Conservation (phyloP, 2,888 invertebrate genomes). For the Drosophila meridiana region DNA sequence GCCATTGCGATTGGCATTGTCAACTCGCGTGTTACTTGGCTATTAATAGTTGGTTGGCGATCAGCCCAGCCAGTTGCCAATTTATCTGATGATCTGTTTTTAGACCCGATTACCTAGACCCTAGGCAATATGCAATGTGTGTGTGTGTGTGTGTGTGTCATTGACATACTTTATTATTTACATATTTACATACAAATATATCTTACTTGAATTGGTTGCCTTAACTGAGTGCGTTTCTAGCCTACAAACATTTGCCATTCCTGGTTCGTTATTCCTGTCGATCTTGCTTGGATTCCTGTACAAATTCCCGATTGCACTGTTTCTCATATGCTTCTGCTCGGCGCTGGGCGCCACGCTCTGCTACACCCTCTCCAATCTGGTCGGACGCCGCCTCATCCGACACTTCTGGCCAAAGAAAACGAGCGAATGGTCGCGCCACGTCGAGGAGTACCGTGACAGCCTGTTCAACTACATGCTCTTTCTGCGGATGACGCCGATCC, state of each 20-base stretch:
- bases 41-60: constrained; percentile 42
- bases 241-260: constrained; percentile 99
- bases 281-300: constrained; percentile 98
- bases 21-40: constrained; percentile 36
- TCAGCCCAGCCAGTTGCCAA: constrained; percentile 27
- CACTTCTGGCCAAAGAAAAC: constrained; percentile 96
- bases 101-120: constrained; percentile 13
- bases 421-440: constrained; percentile 93
- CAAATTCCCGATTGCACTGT: constrained; percentile 94
- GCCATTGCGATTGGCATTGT: constrained; percentile 40
- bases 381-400: constrained; percentile 93
- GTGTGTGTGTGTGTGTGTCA: constrained; percentile 2
- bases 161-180: not conserved
- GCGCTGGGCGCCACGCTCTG: constrained; percentile 98
- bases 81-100: constrained; percentile 38
- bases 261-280: constrained; percentile 98
- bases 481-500: constrained; percentile 97
- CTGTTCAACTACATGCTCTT: constrained; percentile 98
- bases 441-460: constrained; percentile 93
- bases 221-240: constrained; percentile 86
- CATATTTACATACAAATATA: not conserved
- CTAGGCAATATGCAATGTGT: not conserved
- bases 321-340: constrained; percentile 96
- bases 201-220: constrained; percentile 71
- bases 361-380: constrained; percentile 95